Evolutionary conservation across 2,888 invertebrate genomes (phyloP).

Genomic region (Andrena chrysosceles): DNA sequence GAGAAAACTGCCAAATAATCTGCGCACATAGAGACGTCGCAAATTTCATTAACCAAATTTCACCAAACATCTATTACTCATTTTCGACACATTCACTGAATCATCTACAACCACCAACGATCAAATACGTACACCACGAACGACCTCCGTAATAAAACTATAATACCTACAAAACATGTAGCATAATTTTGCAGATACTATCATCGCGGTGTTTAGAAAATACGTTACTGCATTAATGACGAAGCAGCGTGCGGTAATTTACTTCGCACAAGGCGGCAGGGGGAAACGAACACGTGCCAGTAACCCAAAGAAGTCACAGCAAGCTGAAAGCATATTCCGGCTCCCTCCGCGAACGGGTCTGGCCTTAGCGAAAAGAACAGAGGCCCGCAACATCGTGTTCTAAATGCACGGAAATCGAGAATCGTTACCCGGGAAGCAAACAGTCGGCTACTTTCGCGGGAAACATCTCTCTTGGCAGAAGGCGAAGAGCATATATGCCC

Average conservation of each 20-base stretch:
- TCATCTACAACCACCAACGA: too few relatives aligned
- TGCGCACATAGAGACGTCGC: too few relatives aligned
- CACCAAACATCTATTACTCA: too few relatives aligned
- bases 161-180: too few relatives aligned
- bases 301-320: conserved; percentile 24
- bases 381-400: background rate
- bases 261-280: background rate
- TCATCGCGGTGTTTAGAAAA: too few relatives aligned
- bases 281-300: conserved; percentile 21
- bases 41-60: too few relatives aligned
- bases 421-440: conserved; percentile 60
- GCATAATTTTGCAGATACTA: too few relatives aligned
- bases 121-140: too few relatives aligned
- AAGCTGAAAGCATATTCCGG: background rate
- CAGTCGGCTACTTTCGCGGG: conserved; percentile 76
- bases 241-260: background rate
- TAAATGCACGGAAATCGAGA: conserved; percentile 49
- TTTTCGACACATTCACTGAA: too few relatives aligned
- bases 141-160: too few relatives aligned
- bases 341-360: background rate
- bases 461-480: conserved; percentile 75
- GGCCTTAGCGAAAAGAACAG: background rate
- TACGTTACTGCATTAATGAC: too few relatives aligned
- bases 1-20: too few relatives aligned
- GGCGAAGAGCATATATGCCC: conserved; percentile 65